Base-by-base conservation (phyloP, 2,113 vertebrate species). In the Entosphenus tridentatus region DNA sequence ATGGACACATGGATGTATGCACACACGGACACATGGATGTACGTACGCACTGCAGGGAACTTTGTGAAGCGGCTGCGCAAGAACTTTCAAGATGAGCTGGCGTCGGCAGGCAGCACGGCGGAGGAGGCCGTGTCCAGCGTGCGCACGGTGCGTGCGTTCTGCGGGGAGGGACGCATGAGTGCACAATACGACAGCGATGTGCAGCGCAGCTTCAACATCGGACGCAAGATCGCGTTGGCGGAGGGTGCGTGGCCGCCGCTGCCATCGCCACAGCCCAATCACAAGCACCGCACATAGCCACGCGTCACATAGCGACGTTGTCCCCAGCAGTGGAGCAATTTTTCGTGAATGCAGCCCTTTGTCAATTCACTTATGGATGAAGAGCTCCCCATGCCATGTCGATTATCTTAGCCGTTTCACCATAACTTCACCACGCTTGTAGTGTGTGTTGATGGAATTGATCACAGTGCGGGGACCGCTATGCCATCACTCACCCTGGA, bases 11-110 rank as follows among this genome's bases (percentile, higher is more conserved):
- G 57, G 57, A 54, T 70, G 57, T 67, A 56, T 57, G 54, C 39
- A 39, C 39, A 39, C 39, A 39, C 39, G 39, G 21, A 54, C 62
- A 8, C 56, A 14, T 69, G 57, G 57, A 55, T 70, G 57, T 70
- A 56, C 57, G 54, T 56, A 21, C 12, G 12, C 57, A 54, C 2
- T 17, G 11, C 58, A 70, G 70, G 70, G 14, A 65, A 70, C 55
- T 70, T 67, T 70, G 39, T 70, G 70, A 70, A 70, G 58, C 21
- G 57, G 67, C 57, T 70, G n/a, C 70, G 58, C 17, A 70, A 70
- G 21, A 67, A 17, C 4, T 70, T 70, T 18, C 70, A 70, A 65
- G 70, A 70, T 65, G 70, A 70, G 18, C 14, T 70, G 39, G 70
- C 70, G 57, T 55, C 70, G 18, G 70, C 39, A 56, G 70, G 70